Conservation (phyloP, 2,797 vertebrate genomes). For the Sebastes goodei region DNA sequence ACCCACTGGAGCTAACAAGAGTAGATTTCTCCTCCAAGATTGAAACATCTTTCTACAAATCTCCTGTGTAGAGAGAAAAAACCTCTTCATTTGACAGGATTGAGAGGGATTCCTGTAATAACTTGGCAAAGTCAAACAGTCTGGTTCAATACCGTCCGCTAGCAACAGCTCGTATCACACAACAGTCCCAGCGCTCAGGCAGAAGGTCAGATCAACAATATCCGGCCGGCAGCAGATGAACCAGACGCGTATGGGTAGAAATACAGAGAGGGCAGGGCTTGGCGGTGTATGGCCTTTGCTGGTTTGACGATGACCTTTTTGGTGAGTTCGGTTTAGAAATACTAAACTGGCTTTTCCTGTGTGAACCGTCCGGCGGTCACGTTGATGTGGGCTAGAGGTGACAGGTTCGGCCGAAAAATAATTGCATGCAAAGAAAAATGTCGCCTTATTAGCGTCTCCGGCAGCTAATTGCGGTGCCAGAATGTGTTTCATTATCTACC, state of each 20-base stretch:
- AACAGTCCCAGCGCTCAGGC: conserved; percentile 19
- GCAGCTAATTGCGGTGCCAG: conserved; percentile 41
- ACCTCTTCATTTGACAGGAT: conserved; percentile 6
- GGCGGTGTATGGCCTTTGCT: conserved; percentile 61
- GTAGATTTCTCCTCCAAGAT: not conserved
- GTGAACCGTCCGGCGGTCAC: not conserved
- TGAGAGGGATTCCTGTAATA: not conserved
- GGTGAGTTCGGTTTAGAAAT: conserved; percentile 43
- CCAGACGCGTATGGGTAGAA: conserved; percentile 37
- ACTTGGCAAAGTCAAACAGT: not conserved
- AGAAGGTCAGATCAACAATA: conserved; percentile 77
- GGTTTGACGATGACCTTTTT: conserved; percentile 75
- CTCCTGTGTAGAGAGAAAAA: not conserved
- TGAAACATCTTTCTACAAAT: conserved; percentile 9
- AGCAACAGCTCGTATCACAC: not conserved
- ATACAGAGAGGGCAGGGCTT: conserved; percentile 1
- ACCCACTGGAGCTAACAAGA: not conserved
- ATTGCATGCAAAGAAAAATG: conserved; percentile 41
- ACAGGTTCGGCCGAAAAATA: conserved; percentile 22
- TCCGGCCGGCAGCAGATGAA: conserved; percentile 41
- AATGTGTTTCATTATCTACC: conserved; percentile 53
- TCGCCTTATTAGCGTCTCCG: conserved; percentile 27
- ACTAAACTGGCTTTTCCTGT: conserved; percentile 28
- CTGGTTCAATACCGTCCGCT: conserved; percentile 31
- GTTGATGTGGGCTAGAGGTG: conserved; percentile 40